Evolutionary conservation across 2,113 vertebrate genomes (phyloP), one percentile per base, ranked within the genome.

Genomic region (Leptocoma aspasia): DNA sequence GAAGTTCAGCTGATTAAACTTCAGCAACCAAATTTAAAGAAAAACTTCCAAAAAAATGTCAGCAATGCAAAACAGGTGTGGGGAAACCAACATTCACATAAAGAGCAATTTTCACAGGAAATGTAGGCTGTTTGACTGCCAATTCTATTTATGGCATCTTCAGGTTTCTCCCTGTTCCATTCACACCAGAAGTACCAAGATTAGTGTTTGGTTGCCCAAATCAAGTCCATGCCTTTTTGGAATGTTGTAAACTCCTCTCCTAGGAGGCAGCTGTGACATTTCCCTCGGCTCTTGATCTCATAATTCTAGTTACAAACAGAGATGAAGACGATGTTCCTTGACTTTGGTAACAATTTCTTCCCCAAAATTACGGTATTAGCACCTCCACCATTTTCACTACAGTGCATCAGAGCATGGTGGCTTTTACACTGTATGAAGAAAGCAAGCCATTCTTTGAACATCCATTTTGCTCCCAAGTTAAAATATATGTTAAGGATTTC

Each of bases 121-220:
- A 77, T 26, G 27, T 75, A n/a, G 37, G 49, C 13, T 89, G 60
- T 72, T 84, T 57, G 75, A 35, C 76, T 89, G 90, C 94, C 45
- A 95, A 39, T 69, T 92, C 73, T 95, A 66, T 82, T 91, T 80
- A 69, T 63, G 47, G 76, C 19, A 89, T 72, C 82, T 88, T 92
- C 65, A 92, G 69, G 19, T 76, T 68, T 77, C 4, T 2, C n/a
- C 30, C 17, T 31, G 15, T 72, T 86, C 72, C 80, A 68, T 28
- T 87, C 72, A 30, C 86, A 33, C n/a, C 77, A 72, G 63, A 94
- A 79, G 64, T 78, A 86, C 85, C 65, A 75, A 35, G 65, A 82
- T 82, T 33, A 86, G 42, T 37, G 50, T 92, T 83, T 90, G 75
- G 70, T 85, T 95, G 93, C 82, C 61, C 53, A 95, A 75, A 97